Evolutionary conservation across 1,140 invertebrate genomes (phyloP).

Genomic region (Polypedilum pembai): DNA sequence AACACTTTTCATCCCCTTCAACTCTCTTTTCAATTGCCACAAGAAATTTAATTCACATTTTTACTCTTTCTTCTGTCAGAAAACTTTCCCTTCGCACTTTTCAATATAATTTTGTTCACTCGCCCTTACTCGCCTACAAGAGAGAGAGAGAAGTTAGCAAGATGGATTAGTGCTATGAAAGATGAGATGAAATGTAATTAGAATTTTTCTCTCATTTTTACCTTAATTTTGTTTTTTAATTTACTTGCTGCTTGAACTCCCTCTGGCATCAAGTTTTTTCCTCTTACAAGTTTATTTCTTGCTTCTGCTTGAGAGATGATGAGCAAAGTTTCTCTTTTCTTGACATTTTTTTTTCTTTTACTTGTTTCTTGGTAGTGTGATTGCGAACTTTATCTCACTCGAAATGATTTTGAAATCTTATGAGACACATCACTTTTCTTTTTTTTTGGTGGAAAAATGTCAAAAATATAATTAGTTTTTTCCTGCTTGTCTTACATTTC

Average conservation of each 20-base stretch:
- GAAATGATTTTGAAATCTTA: neutral
- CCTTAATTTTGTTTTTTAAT: slow-evolving; percentile 26
- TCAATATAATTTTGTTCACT: neutral
- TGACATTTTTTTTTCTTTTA: neutral
- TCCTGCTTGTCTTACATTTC: too few species aligned
- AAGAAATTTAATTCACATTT: neutral
- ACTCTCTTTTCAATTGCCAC: too few species aligned
- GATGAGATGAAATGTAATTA: slow-evolving; percentile 27
- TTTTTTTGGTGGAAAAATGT: neutral
- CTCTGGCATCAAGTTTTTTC: neutral
- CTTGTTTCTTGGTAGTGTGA: neutral
- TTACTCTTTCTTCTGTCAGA: neutral
- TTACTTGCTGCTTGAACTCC: neutral
- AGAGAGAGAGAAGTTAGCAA: neutral
- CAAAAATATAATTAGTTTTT: slow-evolving; percentile 26
- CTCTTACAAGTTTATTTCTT: too few species aligned
- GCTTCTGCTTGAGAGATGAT: neutral
- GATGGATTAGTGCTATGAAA: slow-evolving; percentile 21
- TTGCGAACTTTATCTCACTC: neutral
- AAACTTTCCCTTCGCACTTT: neutral
- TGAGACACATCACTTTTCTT: neutral
- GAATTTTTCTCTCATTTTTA: slow-evolving; percentile 4
- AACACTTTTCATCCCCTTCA: too few species aligned
- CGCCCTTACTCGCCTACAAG: neutral
- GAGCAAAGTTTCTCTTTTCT: neutral